A percentile compares a stretch with the other conserved stretches of the same genome.
These are phyloP conservation scores for Plectus sambesii DNA, from an alignment of 1,140 invertebrate genomes.

Conservation along the genomic window DNA sequence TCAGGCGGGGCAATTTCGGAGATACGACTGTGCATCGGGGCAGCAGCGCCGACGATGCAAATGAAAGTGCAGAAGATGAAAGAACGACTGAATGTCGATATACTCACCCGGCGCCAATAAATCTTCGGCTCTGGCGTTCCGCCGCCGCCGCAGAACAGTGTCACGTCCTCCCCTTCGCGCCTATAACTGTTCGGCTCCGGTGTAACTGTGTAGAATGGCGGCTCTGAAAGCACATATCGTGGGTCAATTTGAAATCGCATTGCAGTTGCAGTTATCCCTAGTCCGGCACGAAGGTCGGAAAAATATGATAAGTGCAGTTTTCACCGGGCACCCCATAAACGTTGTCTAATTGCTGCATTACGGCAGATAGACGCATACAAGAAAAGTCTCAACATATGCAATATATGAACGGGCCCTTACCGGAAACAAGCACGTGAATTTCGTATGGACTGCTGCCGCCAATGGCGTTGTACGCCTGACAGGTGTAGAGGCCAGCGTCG, in stretches of 20 bases:
- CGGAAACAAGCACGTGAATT: constrained; percentile 29
- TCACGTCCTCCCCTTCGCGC: too few species aligned
- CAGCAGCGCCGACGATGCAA: neutral
- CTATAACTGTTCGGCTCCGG: too few species aligned
- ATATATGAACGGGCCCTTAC: constrained; percentile 5
- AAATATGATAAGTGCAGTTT: neutral
- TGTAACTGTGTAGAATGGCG: too few species aligned
- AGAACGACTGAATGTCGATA: too few species aligned
- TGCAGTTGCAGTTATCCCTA: too few species aligned
- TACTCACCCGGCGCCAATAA: too few species aligned
- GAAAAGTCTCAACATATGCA: constrained; percentile 6
- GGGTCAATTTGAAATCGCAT: too few species aligned
- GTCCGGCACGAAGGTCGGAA: too few species aligned
- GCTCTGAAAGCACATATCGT: too few species aligned
- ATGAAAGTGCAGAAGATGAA: neutral
- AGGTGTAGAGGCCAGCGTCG: constrained; percentile 36
- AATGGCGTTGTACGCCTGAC: constrained; percentile 33
- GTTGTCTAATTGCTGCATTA: constrained; percentile 14
- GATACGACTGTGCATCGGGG: constrained; percentile 26
- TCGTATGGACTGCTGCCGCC: constrained; percentile 27
- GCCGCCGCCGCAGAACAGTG: too few species aligned
- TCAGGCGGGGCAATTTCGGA: too few species aligned
- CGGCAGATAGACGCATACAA: constrained; percentile 30
- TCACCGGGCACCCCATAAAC: constrained; percentile 11
- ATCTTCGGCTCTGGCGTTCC: too few species aligned